Evolutionary conservation across 1,140 invertebrate species (phyloP).

Genomic region (Trachelipus rathkii): DNA sequence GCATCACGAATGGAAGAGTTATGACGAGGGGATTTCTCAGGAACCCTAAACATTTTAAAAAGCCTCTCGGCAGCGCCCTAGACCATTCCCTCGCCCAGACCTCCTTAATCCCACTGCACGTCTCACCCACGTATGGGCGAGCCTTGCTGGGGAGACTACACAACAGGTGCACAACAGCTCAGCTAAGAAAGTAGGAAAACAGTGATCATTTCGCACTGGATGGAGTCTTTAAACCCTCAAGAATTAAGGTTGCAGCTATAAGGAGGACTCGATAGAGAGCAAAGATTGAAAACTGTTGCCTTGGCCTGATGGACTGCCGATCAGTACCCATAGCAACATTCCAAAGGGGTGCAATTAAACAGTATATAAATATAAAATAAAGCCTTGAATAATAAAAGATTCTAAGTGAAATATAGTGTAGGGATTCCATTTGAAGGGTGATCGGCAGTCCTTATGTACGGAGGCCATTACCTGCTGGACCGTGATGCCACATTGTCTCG

Average conservation of each 20-base stretch:
- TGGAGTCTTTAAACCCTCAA: conserved; percentile 9
- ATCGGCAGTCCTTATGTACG: background rate
- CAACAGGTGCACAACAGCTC: conserved; percentile 12
- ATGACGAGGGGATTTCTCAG: background rate
- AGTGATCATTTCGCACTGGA: conserved; percentile 9
- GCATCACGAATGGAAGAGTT: conserved; percentile 41
- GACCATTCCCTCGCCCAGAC: conserved; percentile 16
- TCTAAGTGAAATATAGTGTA: background rate
- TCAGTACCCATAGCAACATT: background rate
- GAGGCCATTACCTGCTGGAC: conserved; percentile 72
- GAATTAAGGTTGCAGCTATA: conserved; percentile 9
- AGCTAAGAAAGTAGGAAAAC: conserved; percentile 13
- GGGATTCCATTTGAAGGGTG: background rate
- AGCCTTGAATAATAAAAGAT: background rate
- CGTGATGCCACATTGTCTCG: conserved; percentile 97
- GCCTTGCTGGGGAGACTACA: background rate
- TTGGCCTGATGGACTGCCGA: conserved; percentile 1
- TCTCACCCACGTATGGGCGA: conserved; percentile 16
- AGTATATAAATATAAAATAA: background rate
- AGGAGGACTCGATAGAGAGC: conserved; percentile 5
- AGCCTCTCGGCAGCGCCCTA: conserved; percentile 17
- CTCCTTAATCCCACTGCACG: conserved; percentile 1
- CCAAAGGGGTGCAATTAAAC: background rate
- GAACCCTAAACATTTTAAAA: background rate
- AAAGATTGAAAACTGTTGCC: conserved; percentile 8